Percentiles rank a stretch among this genome's conserved stretches.
These are phyloP conservation scores for Syngnathus scovelli DNA, from an alignment of 2,113 vertebrate species.

Conservation along the genomic window DNA sequence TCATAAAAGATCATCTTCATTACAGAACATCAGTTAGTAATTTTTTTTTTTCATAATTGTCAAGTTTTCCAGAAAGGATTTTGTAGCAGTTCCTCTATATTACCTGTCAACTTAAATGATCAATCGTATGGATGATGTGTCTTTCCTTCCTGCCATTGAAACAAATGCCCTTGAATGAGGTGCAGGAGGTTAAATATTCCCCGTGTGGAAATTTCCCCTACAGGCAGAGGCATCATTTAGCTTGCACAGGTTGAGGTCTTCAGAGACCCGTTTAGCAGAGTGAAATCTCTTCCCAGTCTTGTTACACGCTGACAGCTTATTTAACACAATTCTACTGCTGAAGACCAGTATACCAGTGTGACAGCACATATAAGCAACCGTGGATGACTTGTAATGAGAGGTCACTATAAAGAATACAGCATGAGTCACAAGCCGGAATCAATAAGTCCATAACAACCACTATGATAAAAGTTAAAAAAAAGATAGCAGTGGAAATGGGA, in stretches of 20 bases:
- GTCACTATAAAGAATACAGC: conserved; percentile 55
- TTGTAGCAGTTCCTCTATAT: not conserved
- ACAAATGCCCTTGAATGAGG: conserved; percentile 51
- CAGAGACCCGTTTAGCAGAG: conserved; percentile 46
- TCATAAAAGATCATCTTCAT: no score
- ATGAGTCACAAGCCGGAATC: conserved; percentile 41
- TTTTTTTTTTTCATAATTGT: no score
- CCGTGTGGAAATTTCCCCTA: conserved; percentile 22
- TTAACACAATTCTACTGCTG: conserved; percentile 36
- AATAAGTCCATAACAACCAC: conserved; percentile 17
- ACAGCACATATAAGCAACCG: conserved; percentile 38
- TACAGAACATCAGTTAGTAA: no score
- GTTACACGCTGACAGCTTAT: conserved; percentile 51
- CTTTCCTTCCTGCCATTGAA: conserved; percentile 24
- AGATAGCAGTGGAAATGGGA: not conserved
- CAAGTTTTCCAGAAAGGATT: no score
- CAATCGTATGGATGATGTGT: not conserved
- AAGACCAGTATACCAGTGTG: conserved; percentile 40
- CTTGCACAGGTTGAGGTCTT: conserved; percentile 34
- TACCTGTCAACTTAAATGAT: conserved; percentile 13
- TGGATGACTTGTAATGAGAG: conserved; percentile 44
- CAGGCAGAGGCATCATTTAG: conserved; percentile 48
- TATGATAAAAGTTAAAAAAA: conserved; percentile 33
- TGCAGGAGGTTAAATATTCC: conserved; percentile 43
- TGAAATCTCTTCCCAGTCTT: conserved; percentile 50